phyloP scores from a whole-genome alignment of 2,797 vertebrate species.

The Hydrocynus forskahlii region DNA sequence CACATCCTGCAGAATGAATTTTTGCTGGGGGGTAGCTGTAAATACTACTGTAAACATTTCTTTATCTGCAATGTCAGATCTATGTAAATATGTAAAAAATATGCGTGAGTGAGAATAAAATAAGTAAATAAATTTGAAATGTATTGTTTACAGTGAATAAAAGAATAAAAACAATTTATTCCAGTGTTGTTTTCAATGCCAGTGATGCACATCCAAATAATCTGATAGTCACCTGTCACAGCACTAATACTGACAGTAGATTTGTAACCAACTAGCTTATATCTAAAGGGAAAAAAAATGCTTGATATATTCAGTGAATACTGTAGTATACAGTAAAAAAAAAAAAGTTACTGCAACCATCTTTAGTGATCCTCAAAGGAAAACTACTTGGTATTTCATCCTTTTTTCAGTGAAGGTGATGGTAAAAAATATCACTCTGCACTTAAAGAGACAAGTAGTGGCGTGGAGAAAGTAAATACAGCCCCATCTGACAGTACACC shows the following conservation, averaged over 20 bases:
- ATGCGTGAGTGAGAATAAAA: conserved; percentile 17
- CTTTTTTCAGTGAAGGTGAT: background rate
- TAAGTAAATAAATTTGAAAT: conserved; percentile 21
- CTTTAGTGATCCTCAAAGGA: background rate
- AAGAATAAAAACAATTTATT: background rate
- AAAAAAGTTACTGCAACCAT: background rate
- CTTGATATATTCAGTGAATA: background rate
- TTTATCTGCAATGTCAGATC: background rate
- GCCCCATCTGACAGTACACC: background rate
- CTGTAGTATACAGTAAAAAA: background rate
- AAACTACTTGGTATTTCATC: too few relatives aligned
- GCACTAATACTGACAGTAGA: background rate
- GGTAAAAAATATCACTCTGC: background rate
- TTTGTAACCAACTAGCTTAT: background rate
- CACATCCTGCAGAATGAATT: conserved; percentile 23
- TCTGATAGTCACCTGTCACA: background rate
- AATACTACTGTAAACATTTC: conserved; percentile 42
- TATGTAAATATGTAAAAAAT: conserved; percentile 57
- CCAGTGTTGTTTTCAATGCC: background rate
- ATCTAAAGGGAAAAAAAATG: background rate
- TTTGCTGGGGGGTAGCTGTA: conserved; percentile 30
- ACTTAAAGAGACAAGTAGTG: background rate
- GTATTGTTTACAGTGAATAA: conserved; percentile 6
- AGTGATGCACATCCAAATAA: background rate
- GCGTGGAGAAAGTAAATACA: conserved; percentile 4